phyloP scores from a whole-genome alignment of 1,140 invertebrate genomes.

The Lepidurus couesii region DNA sequence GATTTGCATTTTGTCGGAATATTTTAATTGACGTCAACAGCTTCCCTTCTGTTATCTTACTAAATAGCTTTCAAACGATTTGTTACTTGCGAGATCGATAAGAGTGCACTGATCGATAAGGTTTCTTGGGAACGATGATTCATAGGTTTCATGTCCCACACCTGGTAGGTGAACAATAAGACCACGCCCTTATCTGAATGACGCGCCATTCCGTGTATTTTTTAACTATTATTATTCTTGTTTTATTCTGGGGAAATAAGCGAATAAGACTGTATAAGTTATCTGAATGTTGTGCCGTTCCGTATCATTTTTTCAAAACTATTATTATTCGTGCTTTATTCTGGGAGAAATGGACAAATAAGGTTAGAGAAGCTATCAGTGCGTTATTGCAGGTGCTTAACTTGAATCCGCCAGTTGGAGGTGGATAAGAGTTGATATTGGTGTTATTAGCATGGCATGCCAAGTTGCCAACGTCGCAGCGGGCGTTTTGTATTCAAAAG shows the following conservation, averaged over 20 bases:
- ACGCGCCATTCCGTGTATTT: too few species aligned
- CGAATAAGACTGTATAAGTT: too few species aligned
- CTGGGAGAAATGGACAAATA: not conserved
- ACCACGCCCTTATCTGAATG: not conserved
- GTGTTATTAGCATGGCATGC: not conserved
- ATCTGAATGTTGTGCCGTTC: too few species aligned
- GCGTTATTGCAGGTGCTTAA: not conserved
- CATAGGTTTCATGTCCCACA: not conserved
- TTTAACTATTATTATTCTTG: too few species aligned
- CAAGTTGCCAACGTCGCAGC: not conserved
- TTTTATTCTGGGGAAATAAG: too few species aligned
- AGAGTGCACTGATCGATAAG: not conserved
- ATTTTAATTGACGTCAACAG: too few species aligned
- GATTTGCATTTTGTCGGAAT: too few species aligned
- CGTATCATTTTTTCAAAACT: too few species aligned
- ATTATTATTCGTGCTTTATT: not conserved
- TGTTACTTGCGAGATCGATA: not conserved
- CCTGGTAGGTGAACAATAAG: not conserved
- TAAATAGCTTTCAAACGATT: not conserved
- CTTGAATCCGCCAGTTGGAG: not conserved
- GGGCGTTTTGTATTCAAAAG: not conserved
- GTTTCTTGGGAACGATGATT: conserved; percentile 4
- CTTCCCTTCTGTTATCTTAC: not conserved
- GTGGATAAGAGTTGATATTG: not conserved
- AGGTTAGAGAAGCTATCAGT: not conserved